These are phyloP conservation scores for Thera britannica DNA, from an alignment of 2,888 invertebrate genomes.

Conservation along the genomic window DNA sequence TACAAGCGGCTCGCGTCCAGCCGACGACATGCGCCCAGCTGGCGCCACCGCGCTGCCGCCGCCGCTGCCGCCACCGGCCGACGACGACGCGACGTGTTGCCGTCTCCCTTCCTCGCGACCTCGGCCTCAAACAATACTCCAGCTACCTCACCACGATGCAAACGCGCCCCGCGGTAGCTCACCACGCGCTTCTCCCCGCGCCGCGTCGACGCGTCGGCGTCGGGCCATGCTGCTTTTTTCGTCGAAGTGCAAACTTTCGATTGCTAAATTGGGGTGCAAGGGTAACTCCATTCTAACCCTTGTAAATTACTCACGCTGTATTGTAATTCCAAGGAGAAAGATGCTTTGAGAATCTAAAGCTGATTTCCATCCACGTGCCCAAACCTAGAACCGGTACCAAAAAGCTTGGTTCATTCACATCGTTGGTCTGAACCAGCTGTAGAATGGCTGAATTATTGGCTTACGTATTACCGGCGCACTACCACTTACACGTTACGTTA, in stretches of 20 bases:
- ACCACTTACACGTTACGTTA: not conserved
- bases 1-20: conserved; percentile 26
- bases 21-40: conserved; percentile 30
- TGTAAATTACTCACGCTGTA: not conserved
- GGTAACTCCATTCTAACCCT: not conserved
- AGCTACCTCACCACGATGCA: conserved; percentile 3
- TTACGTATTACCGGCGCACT: not conserved
- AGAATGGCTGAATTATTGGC: not conserved
- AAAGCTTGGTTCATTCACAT: not conserved
- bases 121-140: not conserved
- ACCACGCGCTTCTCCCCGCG: not conserved
- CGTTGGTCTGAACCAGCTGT: not conserved
- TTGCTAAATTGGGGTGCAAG: not conserved
- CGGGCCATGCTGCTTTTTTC: too few species aligned
- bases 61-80: conserved; percentile 2
- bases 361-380: not conserved
- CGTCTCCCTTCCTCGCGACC: conserved; percentile 20
- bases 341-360: not conserved
- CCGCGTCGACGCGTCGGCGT: too few species aligned
- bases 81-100: conserved; percentile 7
- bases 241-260: not conserved
- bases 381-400: not conserved
- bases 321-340: not conserved
- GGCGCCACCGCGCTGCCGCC: conserved; percentile 3
- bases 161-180: conserved; percentile 9